phyloP scores from a whole-genome alignment of 2,888 invertebrate genomes.

The Drosophila dives region DNA sequence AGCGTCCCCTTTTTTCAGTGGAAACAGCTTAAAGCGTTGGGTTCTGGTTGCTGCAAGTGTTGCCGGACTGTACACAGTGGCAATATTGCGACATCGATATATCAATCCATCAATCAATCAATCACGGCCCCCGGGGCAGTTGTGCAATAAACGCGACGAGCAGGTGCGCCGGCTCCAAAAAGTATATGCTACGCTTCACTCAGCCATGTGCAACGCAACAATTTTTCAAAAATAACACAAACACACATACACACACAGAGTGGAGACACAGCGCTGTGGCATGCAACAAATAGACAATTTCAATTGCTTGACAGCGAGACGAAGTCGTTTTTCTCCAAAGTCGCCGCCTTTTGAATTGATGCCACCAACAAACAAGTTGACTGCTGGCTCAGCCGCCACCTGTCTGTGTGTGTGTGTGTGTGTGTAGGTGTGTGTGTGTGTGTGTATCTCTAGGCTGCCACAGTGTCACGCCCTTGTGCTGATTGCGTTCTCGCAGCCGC shows the following conservation, averaged over 20 bases:
- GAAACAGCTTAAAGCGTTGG: slow-evolving; percentile 47
- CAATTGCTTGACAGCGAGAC: slow-evolving; percentile 48
- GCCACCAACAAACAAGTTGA: slow-evolving; percentile 18
- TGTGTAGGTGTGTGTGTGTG: slow-evolving; percentile 10
- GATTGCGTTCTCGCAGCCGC: slow-evolving; percentile 47
- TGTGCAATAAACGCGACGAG: slow-evolving; percentile 41
- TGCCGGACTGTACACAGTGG: slow-evolving; percentile 3
- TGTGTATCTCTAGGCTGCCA: slow-evolving; percentile 10
- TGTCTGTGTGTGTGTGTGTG: slow-evolving; percentile 7
- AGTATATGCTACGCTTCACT: slow-evolving; percentile 31
- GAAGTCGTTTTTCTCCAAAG: slow-evolving; percentile 23
- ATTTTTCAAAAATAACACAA: slow-evolving; percentile 62
- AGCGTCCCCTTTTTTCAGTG: slow-evolving; percentile 48
- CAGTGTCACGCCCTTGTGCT: slow-evolving; percentile 50
- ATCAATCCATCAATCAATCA: slow-evolving; percentile 70
- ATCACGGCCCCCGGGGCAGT: slow-evolving; percentile 22
- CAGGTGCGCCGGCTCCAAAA: slow-evolving; percentile 54
- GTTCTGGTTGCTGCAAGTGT: neutral
- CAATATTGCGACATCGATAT: slow-evolving; percentile 74
- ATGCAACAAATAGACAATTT: slow-evolving; percentile 47
- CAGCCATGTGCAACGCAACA: slow-evolving; percentile 44
- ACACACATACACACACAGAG: slow-evolving; percentile 1
- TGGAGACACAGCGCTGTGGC: neutral
- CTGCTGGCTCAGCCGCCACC: slow-evolving; percentile 15
- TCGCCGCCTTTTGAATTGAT: slow-evolving; percentile 22